phyloP scores from a whole-genome alignment of 1,140 invertebrate genomes.

The Latrodectus geometricus region DNA sequence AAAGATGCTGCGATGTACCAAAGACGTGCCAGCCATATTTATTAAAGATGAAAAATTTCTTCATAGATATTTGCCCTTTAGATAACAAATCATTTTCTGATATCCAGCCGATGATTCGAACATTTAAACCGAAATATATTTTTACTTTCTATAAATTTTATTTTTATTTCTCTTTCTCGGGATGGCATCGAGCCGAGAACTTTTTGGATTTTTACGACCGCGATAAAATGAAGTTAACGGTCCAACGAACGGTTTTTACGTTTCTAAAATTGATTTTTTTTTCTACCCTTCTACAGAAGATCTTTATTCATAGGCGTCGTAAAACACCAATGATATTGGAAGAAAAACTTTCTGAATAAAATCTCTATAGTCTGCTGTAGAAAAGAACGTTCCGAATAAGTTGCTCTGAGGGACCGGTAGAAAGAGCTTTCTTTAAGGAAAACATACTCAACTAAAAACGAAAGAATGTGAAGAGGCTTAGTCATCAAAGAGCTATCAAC shows the following conservation, averaged over 20 bases:
- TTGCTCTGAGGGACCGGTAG: background rate
- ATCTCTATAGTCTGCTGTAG: background rate
- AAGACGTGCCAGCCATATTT: too few species aligned
- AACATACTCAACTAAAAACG: too few species aligned
- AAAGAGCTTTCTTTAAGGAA: too few species aligned
- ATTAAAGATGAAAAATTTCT: too few species aligned
- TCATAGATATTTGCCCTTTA: too few species aligned
- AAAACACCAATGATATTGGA: constrained; percentile 1
- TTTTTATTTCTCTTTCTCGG: too few species aligned
- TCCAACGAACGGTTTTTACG: constrained; percentile 39
- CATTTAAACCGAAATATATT: background rate
- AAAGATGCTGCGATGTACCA: too few species aligned
- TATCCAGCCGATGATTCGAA: background rate
- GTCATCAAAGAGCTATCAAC: too few species aligned
- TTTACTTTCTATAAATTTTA: background rate
- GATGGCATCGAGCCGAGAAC: background rate
- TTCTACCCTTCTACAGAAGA: background rate
- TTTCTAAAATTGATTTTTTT: constrained; percentile 40
- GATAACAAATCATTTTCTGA: background rate
- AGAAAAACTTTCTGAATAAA: constrained; percentile 17
- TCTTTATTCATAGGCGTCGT: constrained; percentile 47
- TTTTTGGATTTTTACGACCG: constrained; percentile 28
- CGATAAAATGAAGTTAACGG: constrained; percentile 53
- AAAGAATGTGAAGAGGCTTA: too few species aligned
- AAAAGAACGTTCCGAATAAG: constrained; percentile 13